Percentiles rank a stretch among this genome's conserved stretches.
These are phyloP conservation scores for Numida meleagris DNA, from an alignment of 2,113 vertebrate species.

Conservation along the genomic window DNA sequence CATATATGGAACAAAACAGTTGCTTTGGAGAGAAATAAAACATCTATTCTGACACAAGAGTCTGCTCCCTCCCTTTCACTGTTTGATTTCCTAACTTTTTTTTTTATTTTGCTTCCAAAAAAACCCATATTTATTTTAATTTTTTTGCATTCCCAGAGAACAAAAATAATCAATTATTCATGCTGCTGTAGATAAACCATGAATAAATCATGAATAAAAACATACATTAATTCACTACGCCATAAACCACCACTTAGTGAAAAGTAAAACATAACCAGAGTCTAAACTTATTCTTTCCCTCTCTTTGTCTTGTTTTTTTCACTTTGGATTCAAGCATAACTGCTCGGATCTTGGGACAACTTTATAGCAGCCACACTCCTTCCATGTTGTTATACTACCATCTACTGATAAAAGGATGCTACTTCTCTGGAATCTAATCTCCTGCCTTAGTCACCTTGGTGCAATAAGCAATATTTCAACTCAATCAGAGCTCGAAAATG, in stretches of 20 bases:
- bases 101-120: neutral
- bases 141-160: conserved; percentile 10
- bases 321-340: neutral
- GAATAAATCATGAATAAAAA: conserved; percentile 38
- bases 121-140: neutral
- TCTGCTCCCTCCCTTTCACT: conserved; percentile 22
- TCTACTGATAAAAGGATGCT: conserved; percentile 78
- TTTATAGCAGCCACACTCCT: neutral
- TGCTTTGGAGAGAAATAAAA: conserved; percentile 42
- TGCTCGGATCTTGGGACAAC: neutral
- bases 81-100: conserved; percentile 14
- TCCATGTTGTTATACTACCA: conserved; percentile 79
- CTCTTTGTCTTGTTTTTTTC: conserved; percentile 11
- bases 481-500: neutral
- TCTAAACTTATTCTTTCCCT: conserved; percentile 2
- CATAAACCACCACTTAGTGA: neutral
- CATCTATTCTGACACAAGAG: conserved; percentile 46
- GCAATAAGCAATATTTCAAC: conserved; percentile 18
- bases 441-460: neutral
- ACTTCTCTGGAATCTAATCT: conserved; percentile 62
- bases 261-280: neutral
- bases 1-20: conserved; percentile 48
- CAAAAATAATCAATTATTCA: conserved; percentile 64
- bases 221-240: neutral
- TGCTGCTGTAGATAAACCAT: neutral